These are phyloP conservation scores for Psittacula echo DNA, from an alignment of 2,797 vertebrate species.

Conservation along the genomic window DNA sequence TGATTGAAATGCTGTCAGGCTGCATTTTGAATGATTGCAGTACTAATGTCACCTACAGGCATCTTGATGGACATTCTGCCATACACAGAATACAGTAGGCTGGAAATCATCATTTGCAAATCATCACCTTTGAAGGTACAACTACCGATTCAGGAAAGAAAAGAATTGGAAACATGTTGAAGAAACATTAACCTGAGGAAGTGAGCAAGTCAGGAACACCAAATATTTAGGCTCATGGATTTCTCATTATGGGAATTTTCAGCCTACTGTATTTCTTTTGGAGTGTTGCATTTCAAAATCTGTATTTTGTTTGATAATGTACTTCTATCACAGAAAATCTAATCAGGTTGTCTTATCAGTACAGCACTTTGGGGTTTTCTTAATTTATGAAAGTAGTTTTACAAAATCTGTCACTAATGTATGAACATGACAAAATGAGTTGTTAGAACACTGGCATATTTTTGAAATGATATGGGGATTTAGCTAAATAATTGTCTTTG, in stretches of 20 bases:
- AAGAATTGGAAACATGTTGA: constrained; percentile 59
- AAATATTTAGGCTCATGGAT: constrained; percentile 55
- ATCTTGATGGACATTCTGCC: constrained; percentile 67
- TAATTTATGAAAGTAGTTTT: neutral
- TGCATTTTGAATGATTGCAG: constrained; percentile 62
- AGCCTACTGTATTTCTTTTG: constrained; percentile 31
- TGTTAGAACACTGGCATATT: neutral
- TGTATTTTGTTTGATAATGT: constrained; percentile 31
- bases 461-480: constrained; percentile 13
- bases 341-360: constrained; percentile 3
- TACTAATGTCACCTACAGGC: constrained; percentile 67
- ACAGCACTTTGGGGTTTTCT: neutral
- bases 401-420: neutral
- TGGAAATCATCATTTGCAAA: constrained; percentile 74
- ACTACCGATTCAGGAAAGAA: constrained; percentile 35
- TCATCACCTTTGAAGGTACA: constrained; percentile 66
- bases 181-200: constrained; percentile 69
- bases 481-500: neutral
- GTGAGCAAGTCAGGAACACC: constrained; percentile 48
- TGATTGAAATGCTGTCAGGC: constrained; percentile 72
- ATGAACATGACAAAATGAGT: neutral
- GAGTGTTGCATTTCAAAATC: constrained; percentile 36
- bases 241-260: constrained; percentile 61
- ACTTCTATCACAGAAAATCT: constrained; percentile 13
- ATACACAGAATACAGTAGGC: constrained; percentile 47